phyloP scores from a whole-genome alignment of 2,888 invertebrate genomes.

The Acanthacorydalis orientalis region DNA sequence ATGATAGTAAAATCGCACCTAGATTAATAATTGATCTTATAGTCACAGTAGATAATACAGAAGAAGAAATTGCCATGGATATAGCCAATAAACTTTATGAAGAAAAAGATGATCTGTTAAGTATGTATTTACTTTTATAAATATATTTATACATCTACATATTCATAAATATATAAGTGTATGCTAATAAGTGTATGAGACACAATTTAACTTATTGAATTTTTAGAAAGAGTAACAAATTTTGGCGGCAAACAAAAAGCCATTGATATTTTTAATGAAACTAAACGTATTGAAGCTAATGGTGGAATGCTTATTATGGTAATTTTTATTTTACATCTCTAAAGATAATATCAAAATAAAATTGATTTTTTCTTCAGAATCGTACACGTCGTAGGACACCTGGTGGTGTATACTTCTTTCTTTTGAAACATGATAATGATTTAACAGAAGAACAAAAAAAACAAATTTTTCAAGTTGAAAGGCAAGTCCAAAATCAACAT shows the following conservation, averaged over 20 bases:
- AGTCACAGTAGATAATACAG: constrained; percentile 30
- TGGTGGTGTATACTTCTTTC: constrained; percentile 69
- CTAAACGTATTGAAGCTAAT: constrained; percentile 62
- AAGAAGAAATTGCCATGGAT: constrained; percentile 47
- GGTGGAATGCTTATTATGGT: constrained; percentile 80
- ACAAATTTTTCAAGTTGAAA: constrained; percentile 49
- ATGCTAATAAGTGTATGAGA: not conserved
- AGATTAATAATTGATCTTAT: constrained; percentile 40
- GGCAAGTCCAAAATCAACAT: not conserved
- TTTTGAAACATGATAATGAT: constrained; percentile 55
- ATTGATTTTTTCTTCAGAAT: constrained; percentile 32
- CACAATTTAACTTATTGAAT: constrained; percentile 6
- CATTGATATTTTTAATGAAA: constrained; percentile 57
- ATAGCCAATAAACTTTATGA: constrained; percentile 58
- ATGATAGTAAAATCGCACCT: constrained; percentile 33
- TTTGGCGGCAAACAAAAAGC: constrained; percentile 56
- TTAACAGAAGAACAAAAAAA: constrained; percentile 47
- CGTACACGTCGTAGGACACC: constrained; percentile 67
- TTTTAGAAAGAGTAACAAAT: constrained; percentile 51
- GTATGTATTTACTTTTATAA: constrained; percentile 29
- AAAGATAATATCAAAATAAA: not conserved
- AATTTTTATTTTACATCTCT: constrained; percentile 14
- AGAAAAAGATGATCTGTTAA: constrained; percentile 53
- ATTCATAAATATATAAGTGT: constrained; percentile 4
- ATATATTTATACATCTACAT: constrained; percentile 4